Evolutionary conservation across 2,888 invertebrate genomes (phyloP).

Genomic region (Rhyacophila evoluta): DNA sequence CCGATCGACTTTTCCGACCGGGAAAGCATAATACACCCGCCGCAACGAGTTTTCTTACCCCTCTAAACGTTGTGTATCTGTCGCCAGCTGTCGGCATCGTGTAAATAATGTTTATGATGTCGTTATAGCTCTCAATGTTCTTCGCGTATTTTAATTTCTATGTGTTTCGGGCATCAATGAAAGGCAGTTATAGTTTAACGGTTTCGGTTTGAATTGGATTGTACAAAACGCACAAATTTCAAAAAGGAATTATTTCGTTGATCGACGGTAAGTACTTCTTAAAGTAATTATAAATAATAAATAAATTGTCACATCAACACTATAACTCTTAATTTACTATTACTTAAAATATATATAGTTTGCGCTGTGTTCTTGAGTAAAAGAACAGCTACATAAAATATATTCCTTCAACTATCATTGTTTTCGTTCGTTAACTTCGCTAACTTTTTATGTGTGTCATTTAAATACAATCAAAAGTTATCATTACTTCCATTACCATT

Average conservation of each 20-base stretch:
- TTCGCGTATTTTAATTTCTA: background rate
- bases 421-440: too few relatives aligned
- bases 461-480: too few relatives aligned
- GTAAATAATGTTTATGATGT: background rate
- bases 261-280: background rate
- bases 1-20: slow-evolving; percentile 9
- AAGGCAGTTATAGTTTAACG: slow-evolving; percentile 1
- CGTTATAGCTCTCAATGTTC: slow-evolving; percentile 1
- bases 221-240: background rate
- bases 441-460: too few relatives aligned
- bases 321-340: too few relatives aligned
- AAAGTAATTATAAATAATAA: too few relatives aligned
- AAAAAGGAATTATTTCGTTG: slow-evolving; percentile 13
- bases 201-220: slow-evolving; percentile 9
- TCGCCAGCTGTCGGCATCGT: slow-evolving; percentile 3
- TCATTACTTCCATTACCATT: too few relatives aligned
- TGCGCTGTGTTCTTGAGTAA: too few relatives aligned
- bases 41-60: background rate
- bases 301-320: too few relatives aligned
- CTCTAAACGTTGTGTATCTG: slow-evolving; percentile 7
- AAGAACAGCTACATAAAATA: too few relatives aligned
- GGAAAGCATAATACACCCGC: slow-evolving; percentile 3
- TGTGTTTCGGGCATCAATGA: slow-evolving; percentile 12
- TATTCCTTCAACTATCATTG: too few relatives aligned
- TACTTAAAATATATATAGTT: too few relatives aligned